These are phyloP conservation scores for Drosophila sucinea DNA, from an alignment of 1,140 invertebrate species.

Conservation along the genomic window DNA sequence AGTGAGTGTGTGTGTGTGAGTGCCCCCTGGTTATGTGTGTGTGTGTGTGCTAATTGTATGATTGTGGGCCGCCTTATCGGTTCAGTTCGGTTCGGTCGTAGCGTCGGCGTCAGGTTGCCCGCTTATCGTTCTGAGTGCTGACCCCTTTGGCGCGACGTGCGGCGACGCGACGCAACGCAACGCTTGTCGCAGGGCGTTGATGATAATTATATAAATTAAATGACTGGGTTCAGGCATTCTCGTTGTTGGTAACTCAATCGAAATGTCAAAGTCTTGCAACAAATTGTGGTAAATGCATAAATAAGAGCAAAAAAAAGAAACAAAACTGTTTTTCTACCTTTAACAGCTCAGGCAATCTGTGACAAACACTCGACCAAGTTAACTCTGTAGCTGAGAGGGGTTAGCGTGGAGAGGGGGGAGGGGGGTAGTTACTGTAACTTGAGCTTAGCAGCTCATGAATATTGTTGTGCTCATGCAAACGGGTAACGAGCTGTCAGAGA, in stretches of 20 bases:
- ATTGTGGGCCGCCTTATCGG: slow-evolving; percentile 58
- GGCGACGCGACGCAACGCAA: slow-evolving; percentile 10
- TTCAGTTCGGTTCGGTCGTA: slow-evolving; percentile 61
- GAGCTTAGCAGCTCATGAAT: slow-evolving; percentile 82
- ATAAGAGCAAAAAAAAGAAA: slow-evolving; percentile 29
- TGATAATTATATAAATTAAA: slow-evolving; percentile 73
- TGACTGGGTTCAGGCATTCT: slow-evolving; percentile 2
- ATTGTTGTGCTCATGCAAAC: slow-evolving; percentile 80
- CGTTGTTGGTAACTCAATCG: slow-evolving; percentile 67
- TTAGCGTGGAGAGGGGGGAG: not conserved
- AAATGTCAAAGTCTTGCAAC: slow-evolving; percentile 66
- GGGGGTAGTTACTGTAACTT: slow-evolving; percentile 65
- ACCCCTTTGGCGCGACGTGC: slow-evolving; percentile 59
- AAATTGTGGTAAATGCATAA: slow-evolving; percentile 62
- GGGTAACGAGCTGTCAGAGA: slow-evolving; percentile 81
- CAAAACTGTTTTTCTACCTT: slow-evolving; percentile 3
- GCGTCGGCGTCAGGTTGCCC: slow-evolving; percentile 8
- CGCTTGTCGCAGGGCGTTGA: slow-evolving; percentile 37
- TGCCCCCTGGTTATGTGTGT: slow-evolving; percentile 7
- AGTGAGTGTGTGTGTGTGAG: slow-evolving; percentile 18
- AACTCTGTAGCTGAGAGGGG: not conserved
- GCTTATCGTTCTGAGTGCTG: slow-evolving; percentile 69
- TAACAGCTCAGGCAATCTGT: slow-evolving; percentile 46
- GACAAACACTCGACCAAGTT: slow-evolving; percentile 37
- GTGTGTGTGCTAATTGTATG: slow-evolving; percentile 46